Percentiles rank a stretch among this genome's conserved stretches.
phyloP scores from a whole-genome alignment of 2,113 vertebrate genomes.

The Cyphomyrus discorhynchus region DNA sequence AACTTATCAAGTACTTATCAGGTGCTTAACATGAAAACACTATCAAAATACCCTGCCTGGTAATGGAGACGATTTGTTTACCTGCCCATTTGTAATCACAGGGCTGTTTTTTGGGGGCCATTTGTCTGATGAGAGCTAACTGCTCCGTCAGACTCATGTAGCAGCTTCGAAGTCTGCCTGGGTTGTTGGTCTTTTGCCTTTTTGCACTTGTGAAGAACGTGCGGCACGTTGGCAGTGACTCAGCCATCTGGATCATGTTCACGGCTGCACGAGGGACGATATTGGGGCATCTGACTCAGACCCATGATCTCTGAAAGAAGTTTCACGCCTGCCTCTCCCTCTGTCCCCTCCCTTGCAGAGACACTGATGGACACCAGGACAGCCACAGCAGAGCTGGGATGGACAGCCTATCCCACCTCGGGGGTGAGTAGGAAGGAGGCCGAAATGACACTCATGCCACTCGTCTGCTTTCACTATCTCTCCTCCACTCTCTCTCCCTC shows the following conservation, averaged over 20 bases:
- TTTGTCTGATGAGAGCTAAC: not conserved
- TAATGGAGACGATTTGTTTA: not conserved
- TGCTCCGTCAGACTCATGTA: not conserved
- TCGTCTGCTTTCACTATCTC: not conserved
- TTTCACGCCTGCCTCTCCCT: not conserved
- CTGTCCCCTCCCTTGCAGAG: conserved; percentile 58
- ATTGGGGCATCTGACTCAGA: not conserved
- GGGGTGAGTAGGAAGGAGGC: conserved; percentile 72
- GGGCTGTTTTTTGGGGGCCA: not conserved
- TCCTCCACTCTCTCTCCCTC: not conserved
- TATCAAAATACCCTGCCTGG: not conserved
- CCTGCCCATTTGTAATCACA: not conserved
- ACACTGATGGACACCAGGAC: conserved; percentile 96
- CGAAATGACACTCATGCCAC: not conserved
- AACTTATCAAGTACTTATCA: not conserved
- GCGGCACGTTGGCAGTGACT: not conserved
- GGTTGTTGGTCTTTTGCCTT: not conserved
- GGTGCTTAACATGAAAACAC: not conserved
- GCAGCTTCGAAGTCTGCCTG: not conserved
- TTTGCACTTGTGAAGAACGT: not conserved
- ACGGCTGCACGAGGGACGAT: not conserved
- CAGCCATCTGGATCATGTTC: not conserved
- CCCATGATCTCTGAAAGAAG: not conserved
- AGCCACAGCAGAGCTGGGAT: conserved; percentile 93
- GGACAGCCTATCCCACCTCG: conserved; percentile 92